These are phyloP conservation scores for Blomia tropicalis DNA, from an alignment of 2,888 invertebrate genomes.

Conservation along the genomic window DNA sequence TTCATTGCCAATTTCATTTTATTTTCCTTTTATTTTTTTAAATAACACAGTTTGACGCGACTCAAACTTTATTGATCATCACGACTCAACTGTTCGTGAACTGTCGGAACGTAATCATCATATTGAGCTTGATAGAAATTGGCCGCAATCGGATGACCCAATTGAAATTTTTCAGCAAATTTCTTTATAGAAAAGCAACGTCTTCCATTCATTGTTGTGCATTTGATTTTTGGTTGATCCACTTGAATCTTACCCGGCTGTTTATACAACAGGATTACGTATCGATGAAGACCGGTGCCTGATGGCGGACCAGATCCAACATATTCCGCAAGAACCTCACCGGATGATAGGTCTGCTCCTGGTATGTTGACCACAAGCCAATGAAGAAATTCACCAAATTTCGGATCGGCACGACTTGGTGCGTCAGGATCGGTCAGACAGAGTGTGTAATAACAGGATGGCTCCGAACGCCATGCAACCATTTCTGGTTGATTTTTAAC, in stretches of 20 bases:
- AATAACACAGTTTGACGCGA: no score
- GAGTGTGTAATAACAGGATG: slow-evolving; percentile 22
- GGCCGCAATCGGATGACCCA: slow-evolving; percentile 26
- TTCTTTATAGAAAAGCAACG: slow-evolving; percentile 31
- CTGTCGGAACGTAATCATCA: slow-evolving; percentile 23
- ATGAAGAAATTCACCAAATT: slow-evolving; percentile 39
- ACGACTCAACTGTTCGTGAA: background rate
- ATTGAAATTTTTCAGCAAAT: slow-evolving; percentile 25
- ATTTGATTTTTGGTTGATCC: slow-evolving; percentile 32
- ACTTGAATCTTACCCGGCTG: slow-evolving; percentile 18
- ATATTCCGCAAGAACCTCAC: slow-evolving; percentile 37
- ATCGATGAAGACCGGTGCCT: slow-evolving; percentile 33
- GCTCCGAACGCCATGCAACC: slow-evolving; percentile 10
- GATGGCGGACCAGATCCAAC: slow-evolving; percentile 38
- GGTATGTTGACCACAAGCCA: slow-evolving; percentile 40
- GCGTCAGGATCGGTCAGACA: slow-evolving; percentile 38
- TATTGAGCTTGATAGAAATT: slow-evolving; percentile 28
- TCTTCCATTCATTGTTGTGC: slow-evolving; percentile 37
- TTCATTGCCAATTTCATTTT: no score
- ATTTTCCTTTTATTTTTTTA: no score
- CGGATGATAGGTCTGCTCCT: slow-evolving; percentile 35
- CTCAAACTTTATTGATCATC: no score
- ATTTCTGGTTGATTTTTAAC: slow-evolving; percentile 25
- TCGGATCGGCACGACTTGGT: slow-evolving; percentile 37
- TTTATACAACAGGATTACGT: slow-evolving; percentile 28